These are phyloP conservation scores for Spodoptera exigua DNA, from an alignment of 2,888 invertebrate species.

Conservation along the genomic window DNA sequence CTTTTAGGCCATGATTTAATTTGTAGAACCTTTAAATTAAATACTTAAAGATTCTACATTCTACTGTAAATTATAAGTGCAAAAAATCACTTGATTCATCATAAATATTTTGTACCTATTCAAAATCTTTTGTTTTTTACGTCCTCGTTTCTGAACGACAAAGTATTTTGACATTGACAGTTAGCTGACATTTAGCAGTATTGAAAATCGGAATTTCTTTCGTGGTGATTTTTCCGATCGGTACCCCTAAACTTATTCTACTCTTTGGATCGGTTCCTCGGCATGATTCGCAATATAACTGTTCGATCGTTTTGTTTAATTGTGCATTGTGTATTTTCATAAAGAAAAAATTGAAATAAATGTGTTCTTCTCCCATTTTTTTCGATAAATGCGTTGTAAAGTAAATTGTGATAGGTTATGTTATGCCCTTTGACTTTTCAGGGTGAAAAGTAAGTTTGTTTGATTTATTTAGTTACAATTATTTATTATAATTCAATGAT, in stretches of 20 bases:
- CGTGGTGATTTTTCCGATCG: slow-evolving; percentile 61
- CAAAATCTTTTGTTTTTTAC: background rate
- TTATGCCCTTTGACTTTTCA: slow-evolving; percentile 74
- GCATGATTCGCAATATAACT: slow-evolving; percentile 59
- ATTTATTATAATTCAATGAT: slow-evolving; percentile 20
- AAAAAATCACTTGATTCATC: no score
- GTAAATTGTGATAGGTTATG: slow-evolving; percentile 79
- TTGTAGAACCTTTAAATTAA: no score
- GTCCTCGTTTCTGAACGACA: slow-evolving; percentile 37
- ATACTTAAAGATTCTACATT: no score
- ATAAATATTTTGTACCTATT: background rate
- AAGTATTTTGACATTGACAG: slow-evolving; percentile 31
- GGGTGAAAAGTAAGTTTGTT: slow-evolving; percentile 76
- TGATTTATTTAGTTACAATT: slow-evolving; percentile 38
- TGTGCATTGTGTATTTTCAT: slow-evolving; percentile 35
- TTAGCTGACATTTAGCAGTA: slow-evolving; percentile 46
- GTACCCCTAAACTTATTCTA: no score
- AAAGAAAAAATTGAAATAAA: slow-evolving; percentile 31
- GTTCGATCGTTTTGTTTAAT: slow-evolving; percentile 45
- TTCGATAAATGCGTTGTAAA: slow-evolving; percentile 56
- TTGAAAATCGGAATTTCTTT: slow-evolving; percentile 59
- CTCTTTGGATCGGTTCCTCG: slow-evolving; percentile 46
- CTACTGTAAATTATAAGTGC: no score
- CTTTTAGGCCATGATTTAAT: background rate
- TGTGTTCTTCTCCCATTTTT: slow-evolving; percentile 30